These are phyloP conservation scores for Myotis myotis DNA, from an alignment of 2,797 vertebrate genomes.

Conservation along the genomic window DNA sequence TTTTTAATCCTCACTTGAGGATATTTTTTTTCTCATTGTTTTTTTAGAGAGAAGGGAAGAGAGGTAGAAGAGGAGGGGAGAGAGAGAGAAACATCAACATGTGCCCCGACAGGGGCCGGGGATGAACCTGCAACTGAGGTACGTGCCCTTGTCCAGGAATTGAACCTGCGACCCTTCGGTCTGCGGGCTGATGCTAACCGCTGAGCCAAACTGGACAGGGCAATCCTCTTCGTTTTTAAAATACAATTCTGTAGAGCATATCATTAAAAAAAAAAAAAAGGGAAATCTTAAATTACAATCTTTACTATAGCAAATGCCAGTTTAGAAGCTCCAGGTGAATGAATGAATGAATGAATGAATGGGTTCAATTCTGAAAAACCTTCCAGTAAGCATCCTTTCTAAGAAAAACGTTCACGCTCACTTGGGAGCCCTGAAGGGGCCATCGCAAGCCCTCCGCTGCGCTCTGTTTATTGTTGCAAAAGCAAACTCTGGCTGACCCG, in stretches of 20 bases:
- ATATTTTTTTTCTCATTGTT: too few relatives aligned
- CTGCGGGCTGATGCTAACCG: too few relatives aligned
- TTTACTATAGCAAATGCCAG: neutral
- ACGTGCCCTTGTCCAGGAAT: too few relatives aligned
- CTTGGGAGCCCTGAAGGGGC: neutral
- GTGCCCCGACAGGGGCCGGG: too few relatives aligned
- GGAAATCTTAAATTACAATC: neutral
- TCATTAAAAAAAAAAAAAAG: neutral
- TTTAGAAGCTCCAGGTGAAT: neutral
- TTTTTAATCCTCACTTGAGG: too few relatives aligned
- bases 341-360: constrained; percentile 5
- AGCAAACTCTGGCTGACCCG: constrained; percentile 58
- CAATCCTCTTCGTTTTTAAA: neutral
- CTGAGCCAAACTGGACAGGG: too few relatives aligned
- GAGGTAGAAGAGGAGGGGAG: too few relatives aligned
- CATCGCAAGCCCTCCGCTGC: neutral
- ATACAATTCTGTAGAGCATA: neutral
- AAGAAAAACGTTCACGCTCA: neutral
- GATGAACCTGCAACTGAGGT: too few relatives aligned
- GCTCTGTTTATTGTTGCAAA: constrained; percentile 58
- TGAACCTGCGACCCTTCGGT: too few relatives aligned
- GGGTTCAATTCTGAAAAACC: neutral
- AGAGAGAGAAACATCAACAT: too few relatives aligned
- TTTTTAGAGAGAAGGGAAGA: too few relatives aligned
- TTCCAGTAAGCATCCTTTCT: neutral